Evolutionary conservation across 2,888 invertebrate species (phyloP), one percentile per base, ranked within the genome.

Genomic region (Drosophila demipolita): DNA sequence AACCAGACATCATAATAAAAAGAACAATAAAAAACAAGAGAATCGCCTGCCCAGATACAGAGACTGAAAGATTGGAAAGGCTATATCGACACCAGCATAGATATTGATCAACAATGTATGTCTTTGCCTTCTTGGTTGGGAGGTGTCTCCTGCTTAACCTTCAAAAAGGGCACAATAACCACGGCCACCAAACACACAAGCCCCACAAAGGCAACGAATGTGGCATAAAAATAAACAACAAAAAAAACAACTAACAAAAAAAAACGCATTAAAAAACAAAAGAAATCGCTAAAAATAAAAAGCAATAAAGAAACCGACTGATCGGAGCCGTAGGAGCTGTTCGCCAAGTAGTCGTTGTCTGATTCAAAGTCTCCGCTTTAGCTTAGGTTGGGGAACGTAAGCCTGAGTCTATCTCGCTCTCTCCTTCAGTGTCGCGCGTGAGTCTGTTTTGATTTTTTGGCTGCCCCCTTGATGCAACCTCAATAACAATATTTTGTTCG

Each of bases 401-500:
- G 45, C 23, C 45, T 45, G 38, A 64, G 45, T 50, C 45, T 29
- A 1, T 49, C 49, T 49, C 40, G 12, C 50, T 15, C 20, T 17
- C 42, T n/a, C 33, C 33, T 20, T 8, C 29, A 6, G 20, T 40
- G 42, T 60, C 35, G 45, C 17, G 49, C n/a, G 52, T 33, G 32
- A 20, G 58, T 59, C 70, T 35, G 63, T 38, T 66, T 62, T 29
- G 67, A 29, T 66, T 71, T 59, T 65, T 33, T 64, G 36, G 58
- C 36, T 61, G 72, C 61, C 72, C 73, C 57, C 74, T 75, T 76
- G 69, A 64, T 62, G 73, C 82, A 87, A 83, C 75, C 84, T 82
- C 84, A 80, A 87, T 87, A 84, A 73, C 75, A 82, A 78, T 80
- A 78, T 83, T 78, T 78, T 77, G 71, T 73, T 58, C 69, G 68